Evolutionary conservation across 2,888 invertebrate genomes (phyloP), one percentile per base, ranked within the genome.

Genomic region (Platycnemis pennipes): DNA sequence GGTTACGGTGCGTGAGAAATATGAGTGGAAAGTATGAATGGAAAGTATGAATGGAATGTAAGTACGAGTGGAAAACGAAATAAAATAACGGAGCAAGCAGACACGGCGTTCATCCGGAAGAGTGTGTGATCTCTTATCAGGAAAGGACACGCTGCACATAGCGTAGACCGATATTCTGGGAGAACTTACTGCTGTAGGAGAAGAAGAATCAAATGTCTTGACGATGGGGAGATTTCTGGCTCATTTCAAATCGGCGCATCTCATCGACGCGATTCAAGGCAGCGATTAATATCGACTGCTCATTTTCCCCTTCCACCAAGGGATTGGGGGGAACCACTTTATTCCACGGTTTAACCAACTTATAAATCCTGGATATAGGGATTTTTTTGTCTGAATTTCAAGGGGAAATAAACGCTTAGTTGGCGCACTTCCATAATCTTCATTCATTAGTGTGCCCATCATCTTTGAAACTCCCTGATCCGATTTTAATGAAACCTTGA

Each of bases 351-450:
- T 37, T 77, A 77, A 77, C 77, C 37, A 37, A 37, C 77, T 77
- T 77, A 77, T 77, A 77, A 77, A 77, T 77, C 26, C 77, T 13
- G 77, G 77, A 31, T 77, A 13, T 16, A 2, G 37, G 26, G n/a
- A 5, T 11, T 16, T 77, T 77, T 77, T 77, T 37, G 37, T 77
- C 37, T 77, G 37, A 8, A 77, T 77, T 37, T 77, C 37, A 37
- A 37, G 37, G 37, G 77, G 37, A 13, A 77, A 77, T 77, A 77
- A 37, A 77, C 37, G 77, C 77, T 77, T 37, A 77, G 37, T 77
- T 77, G 77, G 77, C 77, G 37, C 77, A 77, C 31, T 77, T 77
- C 77, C 77, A 77, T 77, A 77, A 77, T 77, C 77, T 77, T 37
- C 77, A 77, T 77, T 77, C 77, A 77, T 77, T 77, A 77, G 77